Evolutionary conservation across 1,140 invertebrate genomes (phyloP), one percentile per base, ranked within the genome.

Genomic region (Cydia pomonella): DNA sequence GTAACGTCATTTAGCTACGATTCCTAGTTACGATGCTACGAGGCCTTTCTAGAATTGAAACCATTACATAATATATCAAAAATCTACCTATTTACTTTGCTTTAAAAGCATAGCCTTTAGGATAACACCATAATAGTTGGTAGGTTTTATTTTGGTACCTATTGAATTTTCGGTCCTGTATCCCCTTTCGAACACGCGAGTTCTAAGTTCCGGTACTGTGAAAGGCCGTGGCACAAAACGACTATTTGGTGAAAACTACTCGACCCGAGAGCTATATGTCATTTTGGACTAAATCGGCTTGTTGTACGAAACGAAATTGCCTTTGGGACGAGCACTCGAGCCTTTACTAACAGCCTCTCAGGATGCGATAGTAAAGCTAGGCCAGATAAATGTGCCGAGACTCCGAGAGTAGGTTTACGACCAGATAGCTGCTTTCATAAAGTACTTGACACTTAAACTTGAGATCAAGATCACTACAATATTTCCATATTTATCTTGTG

Each of bases 261-360:
- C 25, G 27, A 29, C 25, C 25, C 63, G 27, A 66, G 27, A 66
- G 63, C 27, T 66, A 33, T 66, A 29, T 18, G 63, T 29, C 63
- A 27, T 66, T 66, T 66, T n/a, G 13, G 13, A n/a, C 62, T 29
- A 29, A 66, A 66, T 66, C 63, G 63, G 63, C 27, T 66, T 33
- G 63, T 66, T 18, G 63, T 29, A 29, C 12, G 63, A 33, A 66
- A 66, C 63, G 27, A 66, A 27, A 66, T 66, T 66, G 63, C 25
- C 25, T 66, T 66, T 29, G 25, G 63, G 29, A 29, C 63, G 16
- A 29, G 3, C 63, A 66, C 63, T 66, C 27, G 63, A 66, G 63
- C 16, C 63, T 29, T n/a, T 33, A 29, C 63, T 25, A n/a, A 33
- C 63, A 66, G 13, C 63, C 63, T 25, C 27, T 66, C 1, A 66